These are phyloP conservation scores for Coluber constrictor DNA, from an alignment of 2,797 vertebrate genomes.

Conservation along the genomic window DNA sequence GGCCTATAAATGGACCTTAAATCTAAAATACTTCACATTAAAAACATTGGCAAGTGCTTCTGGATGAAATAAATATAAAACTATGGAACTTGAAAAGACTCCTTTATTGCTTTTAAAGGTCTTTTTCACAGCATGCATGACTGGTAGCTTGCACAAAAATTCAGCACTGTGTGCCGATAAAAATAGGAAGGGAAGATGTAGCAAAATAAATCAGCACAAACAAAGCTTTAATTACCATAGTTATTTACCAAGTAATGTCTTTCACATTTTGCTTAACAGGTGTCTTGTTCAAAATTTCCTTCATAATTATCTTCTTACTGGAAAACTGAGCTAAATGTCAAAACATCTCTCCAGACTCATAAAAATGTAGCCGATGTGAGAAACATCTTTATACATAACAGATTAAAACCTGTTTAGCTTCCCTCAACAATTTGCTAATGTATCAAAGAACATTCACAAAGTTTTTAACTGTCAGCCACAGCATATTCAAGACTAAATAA, in stretches of 20 bases:
- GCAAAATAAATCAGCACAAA: conserved; percentile 54
- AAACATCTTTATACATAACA: conserved; percentile 71
- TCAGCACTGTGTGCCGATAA: conserved; percentile 31
- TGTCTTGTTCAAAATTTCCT: conserved; percentile 66
- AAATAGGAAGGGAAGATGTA: conserved; percentile 33
- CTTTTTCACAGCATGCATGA: conserved; percentile 45
- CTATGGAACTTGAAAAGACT: conserved; percentile 44
- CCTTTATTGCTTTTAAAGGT: conserved; percentile 60
- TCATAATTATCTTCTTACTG: conserved; percentile 71
- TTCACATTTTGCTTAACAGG: conserved; percentile 63
- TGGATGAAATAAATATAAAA: conserved; percentile 55
- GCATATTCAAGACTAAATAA: neutral
- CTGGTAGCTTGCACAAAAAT: conserved; percentile 50
- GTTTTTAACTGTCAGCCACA: neutral
- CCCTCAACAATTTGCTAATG: conserved; percentile 1
- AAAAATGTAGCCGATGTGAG: conserved; percentile 68
- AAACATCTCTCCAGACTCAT: conserved; percentile 72
- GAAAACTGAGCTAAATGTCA: conserved; percentile 77
- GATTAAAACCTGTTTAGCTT: conserved; percentile 53
- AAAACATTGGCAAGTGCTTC: conserved; percentile 54
- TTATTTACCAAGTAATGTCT: conserved; percentile 70
- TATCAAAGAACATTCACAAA: conserved; percentile 43
- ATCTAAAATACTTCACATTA: conserved; percentile 50
- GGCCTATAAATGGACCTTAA: conserved; percentile 52
- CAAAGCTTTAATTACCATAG: conserved; percentile 68